phyloP scores from a whole-genome alignment of 2,113 vertebrate genomes.

The Camelus dromedarius region DNA sequence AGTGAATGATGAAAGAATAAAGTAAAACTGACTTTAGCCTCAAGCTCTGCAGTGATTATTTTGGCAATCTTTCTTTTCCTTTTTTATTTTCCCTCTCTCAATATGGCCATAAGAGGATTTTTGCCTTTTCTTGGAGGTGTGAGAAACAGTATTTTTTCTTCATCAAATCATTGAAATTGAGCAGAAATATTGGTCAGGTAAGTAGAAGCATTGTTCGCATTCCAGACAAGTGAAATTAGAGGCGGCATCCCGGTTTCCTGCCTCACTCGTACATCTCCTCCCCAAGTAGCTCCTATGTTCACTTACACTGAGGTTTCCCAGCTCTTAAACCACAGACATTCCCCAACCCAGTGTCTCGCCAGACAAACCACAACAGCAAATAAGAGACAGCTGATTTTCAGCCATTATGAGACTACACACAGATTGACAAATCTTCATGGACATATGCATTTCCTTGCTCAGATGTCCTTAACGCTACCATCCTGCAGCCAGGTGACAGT shows the following conservation, averaged over 20 bases:
- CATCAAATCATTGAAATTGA: slow-evolving; percentile 21
- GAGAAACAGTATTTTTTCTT: slow-evolving; percentile 51
- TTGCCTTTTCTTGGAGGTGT: background rate
- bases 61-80: background rate
- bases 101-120: slow-evolving; percentile 9
- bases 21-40: slow-evolving; percentile 66
- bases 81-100: slow-evolving; percentile 43
- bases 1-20: slow-evolving; percentile 70
- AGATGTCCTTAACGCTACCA: background rate
- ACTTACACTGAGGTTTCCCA: slow-evolving; percentile 17
- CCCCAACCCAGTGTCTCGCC: slow-evolving; percentile 19
- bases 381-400: slow-evolving; percentile 21
- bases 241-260: slow-evolving; percentile 61
- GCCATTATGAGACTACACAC: background rate
- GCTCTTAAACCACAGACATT: slow-evolving; percentile 63
- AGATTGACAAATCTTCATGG: background rate
- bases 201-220: background rate
- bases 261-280: background rate
- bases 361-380: slow-evolving; percentile 65
- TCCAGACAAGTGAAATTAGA: slow-evolving; percentile 56
- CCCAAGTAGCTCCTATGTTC: slow-evolving; percentile 7
- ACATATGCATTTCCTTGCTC: background rate
- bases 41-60: slow-evolving; percentile 37
- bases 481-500: background rate
- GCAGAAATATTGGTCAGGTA: slow-evolving; percentile 15